phyloP scores from a whole-genome alignment of 2,888 invertebrate species.

The Pachliopta kotzebuea region DNA sequence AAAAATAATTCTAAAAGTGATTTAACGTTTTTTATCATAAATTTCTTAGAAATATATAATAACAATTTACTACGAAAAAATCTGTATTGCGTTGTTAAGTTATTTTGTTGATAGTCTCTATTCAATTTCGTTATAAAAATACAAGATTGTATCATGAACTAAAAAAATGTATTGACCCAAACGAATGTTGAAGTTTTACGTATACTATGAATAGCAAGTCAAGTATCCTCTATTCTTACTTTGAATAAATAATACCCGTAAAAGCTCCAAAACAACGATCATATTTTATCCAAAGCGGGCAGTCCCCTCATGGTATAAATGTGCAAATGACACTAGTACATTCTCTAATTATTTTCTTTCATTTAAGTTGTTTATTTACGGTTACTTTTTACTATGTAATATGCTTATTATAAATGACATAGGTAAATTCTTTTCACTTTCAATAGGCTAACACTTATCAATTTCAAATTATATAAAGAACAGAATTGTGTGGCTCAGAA shows the following conservation, averaged over 20 bases:
- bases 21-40: too few relatives aligned
- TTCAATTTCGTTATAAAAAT: not conserved
- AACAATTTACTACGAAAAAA: too few relatives aligned
- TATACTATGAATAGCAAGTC: conserved; percentile 41
- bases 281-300: conserved; percentile 27
- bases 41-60: too few relatives aligned
- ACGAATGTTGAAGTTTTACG: conserved; percentile 28
- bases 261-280: conserved; percentile 60
- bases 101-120: too few relatives aligned
- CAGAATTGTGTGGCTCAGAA: too few relatives aligned
- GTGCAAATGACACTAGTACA: conserved; percentile 21
- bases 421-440: too few relatives aligned
- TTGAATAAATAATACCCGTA: conserved; percentile 70
- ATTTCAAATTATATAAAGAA: too few relatives aligned
- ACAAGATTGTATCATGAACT: not conserved
- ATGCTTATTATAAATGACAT: too few relatives aligned
- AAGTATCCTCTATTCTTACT: conserved; percentile 56
- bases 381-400: not conserved
- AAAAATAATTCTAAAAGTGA: too few relatives aligned
- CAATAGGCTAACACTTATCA: too few relatives aligned
- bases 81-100: too few relatives aligned
- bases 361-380: conserved; percentile 34
- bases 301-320: conserved; percentile 16
- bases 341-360: conserved; percentile 7
- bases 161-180: not conserved